Base-by-base conservation (phyloP, 1,140 invertebrate species). In the Oncopeltus fasciatus region DNA sequence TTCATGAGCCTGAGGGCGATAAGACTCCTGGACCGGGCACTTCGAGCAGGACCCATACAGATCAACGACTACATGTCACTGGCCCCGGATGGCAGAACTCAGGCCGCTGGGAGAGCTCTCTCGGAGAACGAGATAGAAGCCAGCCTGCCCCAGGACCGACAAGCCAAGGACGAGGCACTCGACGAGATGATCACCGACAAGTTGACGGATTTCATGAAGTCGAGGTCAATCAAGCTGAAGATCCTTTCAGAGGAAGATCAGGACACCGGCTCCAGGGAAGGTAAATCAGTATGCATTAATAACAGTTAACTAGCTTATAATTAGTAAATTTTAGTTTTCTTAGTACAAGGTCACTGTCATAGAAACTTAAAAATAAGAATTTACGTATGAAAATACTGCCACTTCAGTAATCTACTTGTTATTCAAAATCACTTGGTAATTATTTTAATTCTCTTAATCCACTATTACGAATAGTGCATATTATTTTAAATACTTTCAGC, bases 1-100 rank as follows among this genome's bases (percentile, higher is more conserved):
- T n/a, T n/a, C 66, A 73, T 90, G 3, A 90, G 89, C 70, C 69
- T 87, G 24, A 89, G 88, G 70, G 73, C 89, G 16, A 74, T 88
- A 1, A 80, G 82, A 1, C 81, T 85, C 1, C 73, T 90, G 68
- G 86, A 87, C 65, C 79, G 84, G 63, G 80, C 82, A 47, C n/a
- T 66, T 8, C 78, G 78, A 16, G 78, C 78, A 43, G 76, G 75
- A 66, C 74, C 77, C 3, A 69, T 88, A 11, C 75, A 78, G 14
- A 70, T 88, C 2, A 74, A 83, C 14, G 83, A 85, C 31, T 86
- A 86, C 18, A 76, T 88, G 8, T 84, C 80, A 57, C 80, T 88
- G 64, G 79, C 83, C 2, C 81, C 80, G 69, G 62, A 63, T 29
- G 68, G 72, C 21, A 72, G 69, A 2, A 65, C 69, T 16, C 64